Base-by-base conservation (phyloP, 2,113 vertebrate species). In the Cryptotis parvus region DNA sequence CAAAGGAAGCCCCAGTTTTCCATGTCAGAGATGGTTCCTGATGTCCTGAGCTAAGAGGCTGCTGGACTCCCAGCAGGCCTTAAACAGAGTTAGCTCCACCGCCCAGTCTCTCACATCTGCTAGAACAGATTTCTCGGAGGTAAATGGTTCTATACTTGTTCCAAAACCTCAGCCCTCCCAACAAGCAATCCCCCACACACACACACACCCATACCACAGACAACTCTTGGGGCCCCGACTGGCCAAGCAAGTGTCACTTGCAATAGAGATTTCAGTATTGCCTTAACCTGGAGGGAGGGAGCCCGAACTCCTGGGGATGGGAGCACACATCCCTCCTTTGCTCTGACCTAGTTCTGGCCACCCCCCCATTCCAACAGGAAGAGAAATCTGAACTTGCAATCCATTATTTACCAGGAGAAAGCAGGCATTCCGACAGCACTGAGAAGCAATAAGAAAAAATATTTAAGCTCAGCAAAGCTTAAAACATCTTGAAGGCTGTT, bases 391-490 rank as follows among this genome's bases (percentile, higher is more conserved):
- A 94, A 89, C 86, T 89, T 91, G 79, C 15, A 35, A 95, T 96
- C 66, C 87, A 96, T 97, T 95, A 96, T 96, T 97, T 97, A 96
- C 94, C 79, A 91, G 87, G 65, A 94, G 26, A 86, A 95, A 84
- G 35, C 80, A 84, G 85, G 66, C 89, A 90, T 78, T 90, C 93
- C 90, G 88, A 91, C 89, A 58, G 85, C 84, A 95, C 81, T 65
- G 76, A 58, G 91, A 93, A 49, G 93, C 58, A 94, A 41, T 68
- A 52, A 87, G 73, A 11, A 49, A 10, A n/a, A 49, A 49, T 6
- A 49, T 49, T 49, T 6, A 49, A 93, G 87, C 61, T 55, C 37
- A 27, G 87, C 68, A 91, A 89, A 92, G 66, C 95, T 87, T 91
- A 80, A 61, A 85, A 35, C 77, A 27, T 95, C 91, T 80, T 82